These are phyloP conservation scores for Stichodactyla mertensii DNA, from an alignment of 64 coral and sea anemone species.

Conservation along the genomic window DNA sequence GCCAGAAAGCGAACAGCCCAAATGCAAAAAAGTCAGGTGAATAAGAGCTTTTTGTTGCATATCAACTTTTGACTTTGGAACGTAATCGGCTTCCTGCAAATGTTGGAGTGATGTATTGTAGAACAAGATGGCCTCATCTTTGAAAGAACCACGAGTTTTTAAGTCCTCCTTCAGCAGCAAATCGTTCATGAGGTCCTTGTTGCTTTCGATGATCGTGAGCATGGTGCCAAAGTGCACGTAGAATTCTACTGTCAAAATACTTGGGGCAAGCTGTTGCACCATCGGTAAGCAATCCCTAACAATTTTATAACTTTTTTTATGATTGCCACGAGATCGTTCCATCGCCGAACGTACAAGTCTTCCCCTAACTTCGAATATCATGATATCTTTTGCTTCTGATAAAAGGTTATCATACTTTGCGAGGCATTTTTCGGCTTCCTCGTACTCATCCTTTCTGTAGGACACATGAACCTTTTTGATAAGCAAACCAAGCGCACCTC, in stretches of 20 bases:
- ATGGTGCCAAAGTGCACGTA: conserved; percentile 30
- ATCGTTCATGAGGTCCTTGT: not conserved
- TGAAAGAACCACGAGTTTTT: not conserved
- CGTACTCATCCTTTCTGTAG: conserved; percentile 16
- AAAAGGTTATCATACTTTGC: not conserved
- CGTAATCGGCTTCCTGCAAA: conserved; percentile 2
- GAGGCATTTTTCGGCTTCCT: not conserved
- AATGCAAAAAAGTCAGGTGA: not conserved
- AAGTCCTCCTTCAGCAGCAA: not conserved
- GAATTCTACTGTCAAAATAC: conserved; percentile 30
- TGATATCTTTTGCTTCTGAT: not conserved
- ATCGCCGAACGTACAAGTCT: conserved; percentile 1
- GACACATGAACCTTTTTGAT: conserved; percentile 11
- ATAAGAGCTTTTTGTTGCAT: conserved; percentile 27
- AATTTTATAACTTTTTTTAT: conserved; percentile 9
- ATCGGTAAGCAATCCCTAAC: conserved; percentile 2
- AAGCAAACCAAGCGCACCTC: conserved; percentile 4
- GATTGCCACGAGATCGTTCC: conserved; percentile 19
- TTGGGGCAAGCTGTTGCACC: conserved; percentile 9
- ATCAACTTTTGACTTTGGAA: conserved; percentile 18
- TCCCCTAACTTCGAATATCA: conserved; percentile 17
- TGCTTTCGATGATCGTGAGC: conserved; percentile 21
- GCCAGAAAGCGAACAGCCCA: conserved; percentile 24
- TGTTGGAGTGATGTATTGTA: conserved; percentile 11
- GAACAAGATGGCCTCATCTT: conserved; percentile 17